Percentiles rank a stretch among this genome's conserved stretches.
Conservation (phyloP, 2,888 invertebrate species). For the Caenorhabditis sp. region DNA sequence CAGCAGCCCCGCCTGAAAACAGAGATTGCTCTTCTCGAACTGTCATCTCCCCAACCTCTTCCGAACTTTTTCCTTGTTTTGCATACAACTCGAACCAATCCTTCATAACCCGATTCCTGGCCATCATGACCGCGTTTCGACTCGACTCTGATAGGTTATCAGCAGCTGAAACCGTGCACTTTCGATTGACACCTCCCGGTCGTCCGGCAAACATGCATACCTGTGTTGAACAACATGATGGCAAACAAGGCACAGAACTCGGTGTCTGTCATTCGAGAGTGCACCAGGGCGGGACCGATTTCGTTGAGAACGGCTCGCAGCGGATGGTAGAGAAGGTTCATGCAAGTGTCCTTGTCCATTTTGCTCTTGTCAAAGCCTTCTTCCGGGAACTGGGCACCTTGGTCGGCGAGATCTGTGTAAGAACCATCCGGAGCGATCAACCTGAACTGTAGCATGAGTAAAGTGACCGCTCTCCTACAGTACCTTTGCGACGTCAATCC, state of each 20-base stretch:
- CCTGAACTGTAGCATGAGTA: constrained; percentile 23
- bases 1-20: constrained; percentile 67
- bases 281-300: constrained; percentile 70
- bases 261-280: constrained; percentile 73
- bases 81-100: constrained; percentile 78
- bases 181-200: constrained; percentile 33
- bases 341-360: constrained; percentile 65
- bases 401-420: constrained; percentile 66
- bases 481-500: constrained; percentile 67
- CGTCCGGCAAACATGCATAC: constrained; percentile 68
- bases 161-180: constrained; percentile 57
- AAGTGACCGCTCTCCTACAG: background rate
- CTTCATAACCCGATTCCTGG: constrained; percentile 51
- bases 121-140: constrained; percentile 46
- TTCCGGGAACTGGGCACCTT: constrained; percentile 62
- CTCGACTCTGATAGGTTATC: constrained; percentile 49
- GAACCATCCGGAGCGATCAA: constrained; percentile 66
- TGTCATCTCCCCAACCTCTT: constrained; percentile 38
- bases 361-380: constrained; percentile 22
- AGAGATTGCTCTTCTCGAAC: background rate
- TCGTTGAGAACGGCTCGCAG: constrained; percentile 69
- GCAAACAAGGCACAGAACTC: constrained; percentile 76
- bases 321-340: constrained; percentile 67
- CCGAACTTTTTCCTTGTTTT: constrained; percentile 59
- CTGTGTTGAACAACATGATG: constrained; percentile 75